phyloP scores from a whole-genome alignment of 1,140 invertebrate species.

The Trichomalopsis sarcophagae region DNA sequence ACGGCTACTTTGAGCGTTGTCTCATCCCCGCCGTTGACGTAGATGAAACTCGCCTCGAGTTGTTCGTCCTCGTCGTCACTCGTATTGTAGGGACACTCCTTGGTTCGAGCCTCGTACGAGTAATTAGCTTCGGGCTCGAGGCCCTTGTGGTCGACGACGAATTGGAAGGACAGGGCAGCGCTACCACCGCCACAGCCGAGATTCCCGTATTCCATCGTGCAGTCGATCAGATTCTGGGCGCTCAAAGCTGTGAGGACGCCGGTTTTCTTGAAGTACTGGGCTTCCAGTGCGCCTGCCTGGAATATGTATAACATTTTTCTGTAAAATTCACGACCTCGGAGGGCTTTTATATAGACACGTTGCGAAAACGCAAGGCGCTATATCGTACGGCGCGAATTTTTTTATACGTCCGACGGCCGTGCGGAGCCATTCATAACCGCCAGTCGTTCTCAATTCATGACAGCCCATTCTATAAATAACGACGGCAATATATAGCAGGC shows the following conservation, averaged over 20 bases:
- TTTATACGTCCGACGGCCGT: background rate
- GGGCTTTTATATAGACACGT: no score
- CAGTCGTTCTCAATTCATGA: background rate
- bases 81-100: constrained; percentile 75
- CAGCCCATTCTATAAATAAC: background rate
- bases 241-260: constrained; percentile 91
- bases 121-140: constrained; percentile 94
- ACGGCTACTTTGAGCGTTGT: constrained; percentile 82
- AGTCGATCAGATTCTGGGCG: constrained; percentile 98
- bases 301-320: constrained; percentile 54
- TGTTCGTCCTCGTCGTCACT: constrained; percentile 57
- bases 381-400: background rate
- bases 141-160: constrained; percentile 90
- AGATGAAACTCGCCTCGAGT: constrained; percentile 86
- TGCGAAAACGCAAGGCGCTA: no score
- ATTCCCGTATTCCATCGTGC: constrained; percentile 92
- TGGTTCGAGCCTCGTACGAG: constrained; percentile 89
- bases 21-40: constrained; percentile 84
- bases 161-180: constrained; percentile 94
- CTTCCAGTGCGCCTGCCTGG: constrained; percentile 96
- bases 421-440: background rate
- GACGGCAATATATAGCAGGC: background rate
- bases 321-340: no score
- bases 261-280: constrained; percentile 92
- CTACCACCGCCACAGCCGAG: constrained; percentile 96